Percentiles rank a stretch among this genome's conserved stretches.
phyloP scores from a whole-genome alignment of 2,888 invertebrate species.

The Rugalucina vietnamica region DNA sequence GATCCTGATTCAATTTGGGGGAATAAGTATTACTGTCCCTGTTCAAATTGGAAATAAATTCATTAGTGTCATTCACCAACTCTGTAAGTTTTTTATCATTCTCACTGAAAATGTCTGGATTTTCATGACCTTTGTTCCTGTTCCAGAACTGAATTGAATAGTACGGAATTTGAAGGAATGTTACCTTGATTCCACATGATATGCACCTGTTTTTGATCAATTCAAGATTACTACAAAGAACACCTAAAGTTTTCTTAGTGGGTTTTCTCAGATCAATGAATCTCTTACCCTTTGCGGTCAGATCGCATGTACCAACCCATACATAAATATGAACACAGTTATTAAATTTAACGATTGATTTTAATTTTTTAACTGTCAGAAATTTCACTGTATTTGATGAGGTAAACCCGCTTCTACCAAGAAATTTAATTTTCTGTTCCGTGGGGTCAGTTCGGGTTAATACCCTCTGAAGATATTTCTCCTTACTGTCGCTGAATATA shows the following conservation, averaged over 20 bases:
- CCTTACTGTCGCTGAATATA: conserved; percentile 23
- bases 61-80: background rate
- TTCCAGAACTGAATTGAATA: conserved; percentile 9
- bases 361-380: background rate
- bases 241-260: background rate
- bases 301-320: conserved; percentile 16
- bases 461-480: background rate
- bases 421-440: background rate
- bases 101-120: background rate
- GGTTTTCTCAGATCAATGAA: background rate
- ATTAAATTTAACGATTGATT: background rate
- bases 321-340: background rate
- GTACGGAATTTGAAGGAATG: conserved; percentile 5
- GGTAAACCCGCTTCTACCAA: background rate
- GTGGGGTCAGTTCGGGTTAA: background rate
- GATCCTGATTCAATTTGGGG: conserved; percentile 9
- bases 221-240: background rate
- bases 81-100: background rate
- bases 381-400: background rate
- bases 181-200: background rate
- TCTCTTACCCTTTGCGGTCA: background rate
- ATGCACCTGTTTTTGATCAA: background rate
- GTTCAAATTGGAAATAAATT: background rate
- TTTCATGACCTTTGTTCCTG: background rate
- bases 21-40: background rate